phyloP scores from a whole-genome alignment of 2,113 vertebrate species.

The Cyprinodon brontotheroides region DNA sequence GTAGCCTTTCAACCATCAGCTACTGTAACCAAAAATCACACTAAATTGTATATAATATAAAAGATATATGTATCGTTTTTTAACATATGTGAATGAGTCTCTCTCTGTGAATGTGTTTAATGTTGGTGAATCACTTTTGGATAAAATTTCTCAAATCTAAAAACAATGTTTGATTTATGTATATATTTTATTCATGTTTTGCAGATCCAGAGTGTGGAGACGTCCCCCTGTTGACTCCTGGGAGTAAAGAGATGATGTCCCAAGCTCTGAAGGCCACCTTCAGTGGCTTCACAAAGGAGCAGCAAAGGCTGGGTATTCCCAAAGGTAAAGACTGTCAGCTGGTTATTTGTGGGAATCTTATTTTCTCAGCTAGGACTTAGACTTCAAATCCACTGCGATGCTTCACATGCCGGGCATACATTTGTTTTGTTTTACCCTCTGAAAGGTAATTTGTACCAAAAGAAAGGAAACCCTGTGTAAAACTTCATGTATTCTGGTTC shows the following conservation, averaged over 20 bases:
- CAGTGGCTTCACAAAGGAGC: conserved; percentile 96
- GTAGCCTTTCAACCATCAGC: no score
- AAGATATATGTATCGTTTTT: background rate
- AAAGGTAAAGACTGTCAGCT: conserved; percentile 84
- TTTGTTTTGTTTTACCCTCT: background rate
- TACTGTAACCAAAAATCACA: no score
- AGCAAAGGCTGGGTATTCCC: conserved; percentile 93
- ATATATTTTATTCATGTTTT: conserved; percentile 40
- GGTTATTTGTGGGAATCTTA: conserved; percentile 9
- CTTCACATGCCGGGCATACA: conserved; percentile 5
- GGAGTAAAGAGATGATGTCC: conserved; percentile 99
- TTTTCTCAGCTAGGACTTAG: conserved; percentile 3
- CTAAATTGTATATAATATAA: no score
- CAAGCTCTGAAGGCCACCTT: conserved; percentile 97
- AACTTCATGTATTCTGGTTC: conserved; percentile 7
- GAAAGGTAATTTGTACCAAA: background rate
- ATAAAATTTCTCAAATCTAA: no score
- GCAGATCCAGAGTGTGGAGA: conserved; percentile 97
- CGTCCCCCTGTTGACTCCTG: conserved; percentile 94
- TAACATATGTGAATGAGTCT: background rate
- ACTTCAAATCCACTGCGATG: background rate
- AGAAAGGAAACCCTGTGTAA: background rate
- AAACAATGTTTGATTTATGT: background rate
- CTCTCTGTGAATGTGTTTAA: background rate
- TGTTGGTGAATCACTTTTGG: background rate